Percentiles rank a stretch among this genome's conserved stretches.
These are phyloP conservation scores for Athalia cordata DNA, from an alignment of 2,888 invertebrate species.

Conservation along the genomic window DNA sequence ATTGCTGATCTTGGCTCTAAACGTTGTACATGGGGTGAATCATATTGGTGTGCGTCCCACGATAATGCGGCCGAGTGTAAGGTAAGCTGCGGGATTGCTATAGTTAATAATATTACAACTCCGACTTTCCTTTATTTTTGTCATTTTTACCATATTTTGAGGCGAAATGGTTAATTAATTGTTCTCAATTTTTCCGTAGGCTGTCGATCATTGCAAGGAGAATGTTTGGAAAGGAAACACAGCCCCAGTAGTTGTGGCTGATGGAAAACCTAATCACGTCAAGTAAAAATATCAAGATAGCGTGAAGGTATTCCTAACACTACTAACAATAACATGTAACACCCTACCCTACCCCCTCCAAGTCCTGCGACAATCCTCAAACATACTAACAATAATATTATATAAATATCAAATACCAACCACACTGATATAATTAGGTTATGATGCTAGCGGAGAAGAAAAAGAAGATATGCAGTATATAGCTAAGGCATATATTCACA, in stretches of 20 bases:
- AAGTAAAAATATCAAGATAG: conserved; percentile 38
- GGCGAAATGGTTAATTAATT: background rate
- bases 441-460: conserved; percentile 14
- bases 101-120: background rate
- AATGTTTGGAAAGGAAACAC: conserved; percentile 68
- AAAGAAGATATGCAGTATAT: conserved; percentile 11
- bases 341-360: no score
- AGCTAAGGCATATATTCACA: conserved; percentile 28
- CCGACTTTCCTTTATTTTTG: background rate
- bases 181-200: conserved; percentile 62
- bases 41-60: conserved; percentile 83
- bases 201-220: conserved; percentile 69
- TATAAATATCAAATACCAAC: conserved; percentile 20
- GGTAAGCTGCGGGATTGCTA: conserved; percentile 10
- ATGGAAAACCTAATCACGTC: conserved; percentile 26
- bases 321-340: conserved; percentile 1
- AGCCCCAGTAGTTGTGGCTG: conserved; percentile 50
- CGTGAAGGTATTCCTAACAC: conserved; percentile 47
- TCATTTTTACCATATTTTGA: background rate
- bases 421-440: conserved; percentile 32
- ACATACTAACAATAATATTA: conserved; percentile 22
- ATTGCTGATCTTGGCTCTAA: conserved; percentile 73
- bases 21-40: conserved; percentile 85
- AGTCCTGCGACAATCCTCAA: conserved; percentile 1
- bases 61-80: conserved; percentile 73